Conservation (phyloP, 2,888 invertebrate species). For the Phytoseiulus persimilis region DNA sequence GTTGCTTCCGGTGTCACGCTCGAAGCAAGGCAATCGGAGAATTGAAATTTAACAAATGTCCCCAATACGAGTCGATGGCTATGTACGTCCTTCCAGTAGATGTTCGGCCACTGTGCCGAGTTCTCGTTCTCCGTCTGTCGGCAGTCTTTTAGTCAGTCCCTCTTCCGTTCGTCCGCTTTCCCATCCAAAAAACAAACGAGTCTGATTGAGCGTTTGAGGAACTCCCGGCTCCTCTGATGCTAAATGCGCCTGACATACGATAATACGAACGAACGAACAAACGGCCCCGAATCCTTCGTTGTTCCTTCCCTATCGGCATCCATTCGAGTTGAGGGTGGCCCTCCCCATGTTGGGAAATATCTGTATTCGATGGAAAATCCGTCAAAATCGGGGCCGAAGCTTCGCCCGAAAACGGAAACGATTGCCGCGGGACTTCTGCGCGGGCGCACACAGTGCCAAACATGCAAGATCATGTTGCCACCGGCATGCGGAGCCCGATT, state of each 20-base stretch:
- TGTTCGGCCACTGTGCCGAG: neutral
- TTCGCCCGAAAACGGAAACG: neutral
- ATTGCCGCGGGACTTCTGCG: neutral
- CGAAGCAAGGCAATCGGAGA: slow-evolving; percentile 6
- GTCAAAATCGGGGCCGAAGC: neutral
- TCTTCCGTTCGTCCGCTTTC: neutral
- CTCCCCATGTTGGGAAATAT: neutral
- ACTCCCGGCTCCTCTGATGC: neutral
- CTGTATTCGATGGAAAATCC: neutral
- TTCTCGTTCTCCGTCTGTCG: neutral
- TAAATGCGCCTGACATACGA: neutral
- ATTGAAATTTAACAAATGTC: slow-evolving; percentile 39
- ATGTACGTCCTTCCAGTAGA: neutral
- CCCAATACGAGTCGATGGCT: neutral
- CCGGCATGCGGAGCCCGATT: neutral
- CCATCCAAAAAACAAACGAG: neutral
- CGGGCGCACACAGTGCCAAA: neutral
- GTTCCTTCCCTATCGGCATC: neutral
- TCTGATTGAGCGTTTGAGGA: slow-evolving; percentile 5
- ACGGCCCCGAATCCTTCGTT: neutral
- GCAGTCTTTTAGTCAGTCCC: neutral
- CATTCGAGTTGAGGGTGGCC: neutral
- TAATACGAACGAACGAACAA: neutral
- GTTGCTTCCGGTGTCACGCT: neutral
- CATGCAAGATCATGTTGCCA: neutral